These are phyloP conservation scores for Xylota sylvarum DNA, from an alignment of 2,888 invertebrate genomes.

Conservation along the genomic window DNA sequence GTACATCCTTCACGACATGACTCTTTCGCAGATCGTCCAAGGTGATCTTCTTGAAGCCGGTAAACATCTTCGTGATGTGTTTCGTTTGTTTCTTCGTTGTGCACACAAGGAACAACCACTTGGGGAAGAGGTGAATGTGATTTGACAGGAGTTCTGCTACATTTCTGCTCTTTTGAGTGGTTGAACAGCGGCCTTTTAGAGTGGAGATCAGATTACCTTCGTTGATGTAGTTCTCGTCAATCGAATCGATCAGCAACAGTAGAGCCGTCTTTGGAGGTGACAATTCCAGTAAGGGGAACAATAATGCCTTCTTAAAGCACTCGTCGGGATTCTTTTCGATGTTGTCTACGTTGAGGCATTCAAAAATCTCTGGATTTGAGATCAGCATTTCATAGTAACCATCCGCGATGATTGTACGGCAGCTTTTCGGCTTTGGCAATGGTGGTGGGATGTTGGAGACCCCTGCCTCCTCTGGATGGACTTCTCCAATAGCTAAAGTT, in stretches of 20 bases:
- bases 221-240: slow-evolving; percentile 91
- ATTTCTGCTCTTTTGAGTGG: slow-evolving; percentile 86
- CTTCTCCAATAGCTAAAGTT: slow-evolving; percentile 81
- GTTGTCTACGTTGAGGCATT: slow-evolving; percentile 91
- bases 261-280: slow-evolving; percentile 94
- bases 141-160: slow-evolving; percentile 94
- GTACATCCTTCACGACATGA: slow-evolving; percentile 97
- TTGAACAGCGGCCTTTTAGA: slow-evolving; percentile 84
- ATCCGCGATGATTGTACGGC: slow-evolving; percentile 89
- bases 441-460: slow-evolving; percentile 82
- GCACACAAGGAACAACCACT: slow-evolving; percentile 96
- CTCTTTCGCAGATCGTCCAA: slow-evolving; percentile 95
- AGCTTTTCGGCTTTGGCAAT: slow-evolving; percentile 86
- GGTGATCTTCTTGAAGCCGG: slow-evolving; percentile 95
- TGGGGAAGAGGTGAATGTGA: slow-evolving; percentile 95
- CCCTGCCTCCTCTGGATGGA: slow-evolving; percentile 69
- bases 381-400: slow-evolving; percentile 92
- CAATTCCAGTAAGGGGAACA: slow-evolving; percentile 94
- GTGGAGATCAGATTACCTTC: slow-evolving; percentile 86
- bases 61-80: slow-evolving; percentile 92
- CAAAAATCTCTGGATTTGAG: slow-evolving; percentile 92
- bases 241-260: slow-evolving; percentile 95
- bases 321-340: slow-evolving; percentile 96
- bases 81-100: slow-evolving; percentile 95
- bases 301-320: slow-evolving; percentile 94